Evolutionary conservation across 2,888 invertebrate genomes (phyloP).

Genomic region (Mantis religiosa): DNA sequence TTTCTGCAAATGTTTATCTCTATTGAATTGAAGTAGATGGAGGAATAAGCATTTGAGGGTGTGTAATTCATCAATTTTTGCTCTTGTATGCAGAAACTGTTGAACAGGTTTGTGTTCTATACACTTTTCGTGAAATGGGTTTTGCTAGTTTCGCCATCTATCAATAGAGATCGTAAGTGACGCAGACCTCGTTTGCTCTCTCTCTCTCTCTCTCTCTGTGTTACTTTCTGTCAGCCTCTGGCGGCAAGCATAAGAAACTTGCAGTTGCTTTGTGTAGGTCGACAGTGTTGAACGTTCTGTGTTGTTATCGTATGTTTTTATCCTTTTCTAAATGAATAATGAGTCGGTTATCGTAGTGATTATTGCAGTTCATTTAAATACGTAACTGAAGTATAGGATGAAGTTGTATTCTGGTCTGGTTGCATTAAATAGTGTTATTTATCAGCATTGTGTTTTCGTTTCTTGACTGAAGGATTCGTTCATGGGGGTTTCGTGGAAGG

Average conservation of each 20-base stretch:
- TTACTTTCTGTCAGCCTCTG: not conserved
- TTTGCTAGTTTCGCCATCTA: not conserved
- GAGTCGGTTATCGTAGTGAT: not conserved
- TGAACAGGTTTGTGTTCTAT: no score
- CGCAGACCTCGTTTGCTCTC: not conserved
- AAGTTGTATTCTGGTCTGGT: not conserved
- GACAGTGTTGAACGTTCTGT: not conserved
- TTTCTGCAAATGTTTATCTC: no score
- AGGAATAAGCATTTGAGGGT: no score
- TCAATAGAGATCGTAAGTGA: not conserved
- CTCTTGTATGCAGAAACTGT: no score
- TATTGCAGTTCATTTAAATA: not conserved
- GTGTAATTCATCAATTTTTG: no score
- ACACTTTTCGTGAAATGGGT: no score
- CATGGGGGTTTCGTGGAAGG: slow-evolving; percentile 13
- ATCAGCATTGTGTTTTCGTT: not conserved
- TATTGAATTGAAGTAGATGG: no score
- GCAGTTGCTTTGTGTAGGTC: slow-evolving; percentile 16
- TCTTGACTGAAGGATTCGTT: slow-evolving; percentile 11
- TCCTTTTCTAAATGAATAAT: not conserved
- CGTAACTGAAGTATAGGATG: not conserved
- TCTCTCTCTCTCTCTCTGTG: no score
- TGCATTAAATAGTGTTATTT: not conserved
- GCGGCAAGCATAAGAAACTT: slow-evolving; percentile 1
- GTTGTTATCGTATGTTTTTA: not conserved